Base-by-base conservation (phyloP, 1,140 invertebrate genomes). In the Pogonognathellus flavescens region DNA sequence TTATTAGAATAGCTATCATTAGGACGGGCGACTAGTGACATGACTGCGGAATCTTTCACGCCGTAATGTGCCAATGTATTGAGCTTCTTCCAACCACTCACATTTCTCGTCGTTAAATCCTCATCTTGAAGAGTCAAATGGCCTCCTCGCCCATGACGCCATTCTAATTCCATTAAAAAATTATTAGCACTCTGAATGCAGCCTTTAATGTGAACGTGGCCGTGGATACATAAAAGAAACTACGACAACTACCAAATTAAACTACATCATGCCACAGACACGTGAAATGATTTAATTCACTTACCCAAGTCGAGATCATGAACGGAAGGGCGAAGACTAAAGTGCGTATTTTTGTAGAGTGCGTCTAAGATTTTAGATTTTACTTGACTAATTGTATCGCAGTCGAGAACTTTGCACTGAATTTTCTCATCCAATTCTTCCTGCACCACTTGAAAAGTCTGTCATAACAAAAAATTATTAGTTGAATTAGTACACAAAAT, bases 311-410 rank as follows among this genome's bases (percentile, higher is more conserved):
- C 97, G 50, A 98, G 95, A 91, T 98, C 97, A 90, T 97, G 93
- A 86, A 97, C 94, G 82, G 96, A 95, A n/a, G 97, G 96, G 86
- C 97, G 92, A 90, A 97, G 91, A 18, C 96, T 97, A 90, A 97
- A 98, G n/a, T 97, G 96, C 22, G 96, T 97, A 91, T 98, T 97
- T 91, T 97, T 97, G 91, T 97, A 98, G 14, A 99, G 93, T n/a
- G 97, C 95, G 92, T 99, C 98, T 53, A 99, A 92, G 85, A 99
- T 98, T 92, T 99, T 99, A 1, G 95, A 94, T 91, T 99, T 99
- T 0, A 99, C 97, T 92, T 99, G 98, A 85, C 95, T 97, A 90
- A 99, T 98, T 41, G 97, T 99, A 93, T 99, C 98, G 93, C 98
- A 99, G 92, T 99, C 97, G 82, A 99, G 93, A 0, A 99, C 97